Conservation (phyloP, 2,888 invertebrate genomes). For the Cephus pygmeus region DNA sequence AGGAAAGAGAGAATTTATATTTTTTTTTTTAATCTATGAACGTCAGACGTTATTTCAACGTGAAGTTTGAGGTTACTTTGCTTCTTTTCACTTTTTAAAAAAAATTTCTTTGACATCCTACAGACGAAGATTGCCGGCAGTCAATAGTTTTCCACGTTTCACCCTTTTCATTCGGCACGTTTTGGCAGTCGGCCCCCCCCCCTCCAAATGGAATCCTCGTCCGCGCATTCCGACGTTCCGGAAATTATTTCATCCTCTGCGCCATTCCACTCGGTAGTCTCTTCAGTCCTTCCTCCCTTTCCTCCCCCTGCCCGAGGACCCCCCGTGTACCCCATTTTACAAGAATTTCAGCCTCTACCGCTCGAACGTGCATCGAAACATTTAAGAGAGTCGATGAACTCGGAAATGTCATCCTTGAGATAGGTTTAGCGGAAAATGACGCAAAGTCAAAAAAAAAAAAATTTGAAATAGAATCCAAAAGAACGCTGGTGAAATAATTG, state of each 20-base stretch:
- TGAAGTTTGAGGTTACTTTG: no score
- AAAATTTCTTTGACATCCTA: background rate
- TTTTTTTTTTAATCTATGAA: background rate
- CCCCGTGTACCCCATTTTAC: background rate
- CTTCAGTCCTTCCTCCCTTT: constrained; percentile 6
- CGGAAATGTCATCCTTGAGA: background rate
- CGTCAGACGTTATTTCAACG: background rate
- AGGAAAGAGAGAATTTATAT: background rate
- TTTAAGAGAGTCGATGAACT: background rate
- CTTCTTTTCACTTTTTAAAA: no score
- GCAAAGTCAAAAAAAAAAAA: background rate
- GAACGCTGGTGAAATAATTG: background rate
- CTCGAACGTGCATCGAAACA: background rate
- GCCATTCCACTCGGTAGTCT: constrained; percentile 15
- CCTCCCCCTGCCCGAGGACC: background rate
- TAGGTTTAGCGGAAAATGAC: background rate
- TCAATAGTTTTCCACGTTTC: background rate
- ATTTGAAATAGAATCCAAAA: no score
- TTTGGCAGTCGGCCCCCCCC: background rate
- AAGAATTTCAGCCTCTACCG: background rate
- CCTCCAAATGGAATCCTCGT: constrained; percentile 13
- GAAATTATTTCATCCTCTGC: constrained; percentile 40
- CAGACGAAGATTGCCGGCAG: background rate
- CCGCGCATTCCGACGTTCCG: constrained; percentile 35
- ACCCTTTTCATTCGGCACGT: background rate